Base-by-base conservation (phyloP, 2,113 vertebrate genomes). In the Calyptomena viridis region DNA sequence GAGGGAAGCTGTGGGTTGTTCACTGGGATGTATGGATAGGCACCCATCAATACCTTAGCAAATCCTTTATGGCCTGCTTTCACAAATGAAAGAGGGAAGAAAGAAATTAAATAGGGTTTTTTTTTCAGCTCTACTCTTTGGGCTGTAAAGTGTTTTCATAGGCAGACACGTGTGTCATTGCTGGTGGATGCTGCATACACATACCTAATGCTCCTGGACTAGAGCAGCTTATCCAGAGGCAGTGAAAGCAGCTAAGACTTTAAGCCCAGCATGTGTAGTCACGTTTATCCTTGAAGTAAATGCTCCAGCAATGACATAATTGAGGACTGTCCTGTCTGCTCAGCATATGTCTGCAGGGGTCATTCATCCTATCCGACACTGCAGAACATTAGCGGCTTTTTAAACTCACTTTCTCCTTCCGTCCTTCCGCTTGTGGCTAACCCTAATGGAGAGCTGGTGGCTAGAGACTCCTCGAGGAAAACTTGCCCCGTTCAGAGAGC, bases 241-340 rank as follows among this genome's bases (percentile, higher is more conserved):
- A 81, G 39, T 4, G 2, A 94, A 84, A 86, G 13, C 81, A 79
- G 56, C 75, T 83, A 22, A 62, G 24, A 63, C 62, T 90, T 80
- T 75, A 86, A 92, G n/a, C 79, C 37, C 77, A 58, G 77, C 56
- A 30, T 58, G 39, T 56, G 52, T 77, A 76, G 83, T 84, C 93
- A 91, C 8, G 18, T 91, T 94, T 93, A 89, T 84, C 92, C 95
- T 92, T 86, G 85, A 77, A 94, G 84, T 89, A 80, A 94, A 71
- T 94, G 92, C 94, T 96, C 86, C 69, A 82, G 78, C 69, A 89
- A 93, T 94, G 87, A 94, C 84, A 92, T 96, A 94, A 94, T 91
- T 83, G 93, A 93, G 84, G 86, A 88, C 78, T 77, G 62, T 85
- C 93, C 55, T 83, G 50, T 81, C 78, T 95, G 94, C 83, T 91